Conservation (phyloP, 2,888 invertebrate genomes). For the Prosopocoilus inquinatus region DNA sequence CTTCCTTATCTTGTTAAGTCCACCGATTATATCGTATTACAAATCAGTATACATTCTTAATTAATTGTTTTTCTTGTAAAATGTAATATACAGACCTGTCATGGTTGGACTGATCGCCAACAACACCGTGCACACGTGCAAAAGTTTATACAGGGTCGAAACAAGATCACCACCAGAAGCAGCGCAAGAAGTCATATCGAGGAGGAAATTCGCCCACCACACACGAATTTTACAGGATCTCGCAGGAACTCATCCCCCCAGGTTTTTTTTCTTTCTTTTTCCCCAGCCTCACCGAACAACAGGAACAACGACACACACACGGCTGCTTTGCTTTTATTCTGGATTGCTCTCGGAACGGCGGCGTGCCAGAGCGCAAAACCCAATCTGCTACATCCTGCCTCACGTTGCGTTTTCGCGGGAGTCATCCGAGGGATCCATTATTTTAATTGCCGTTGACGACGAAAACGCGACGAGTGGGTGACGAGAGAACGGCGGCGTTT, state of each 20-base stretch:
- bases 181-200: conserved; percentile 20
- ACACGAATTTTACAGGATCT: neutral
- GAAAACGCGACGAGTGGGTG: neutral
- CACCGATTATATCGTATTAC: too few relatives aligned
- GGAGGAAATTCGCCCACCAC: neutral
- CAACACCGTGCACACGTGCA: conserved; percentile 34
- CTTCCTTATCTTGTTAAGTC: too few relatives aligned
- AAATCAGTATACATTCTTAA: too few relatives aligned
- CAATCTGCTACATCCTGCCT: conserved; percentile 18
- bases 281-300: neutral
- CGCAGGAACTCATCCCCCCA: neutral
- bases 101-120: conserved; percentile 27
- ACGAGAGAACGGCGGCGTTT: neutral
- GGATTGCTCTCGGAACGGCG: neutral
- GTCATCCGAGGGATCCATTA: conserved; percentile 11
- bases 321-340: neutral
- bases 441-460: conserved; percentile 11
- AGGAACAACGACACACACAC: neutral
- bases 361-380: neutral
- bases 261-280: neutral
- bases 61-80: too few relatives aligned
- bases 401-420: conserved; percentile 9
- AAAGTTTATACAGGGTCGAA: conserved; percentile 31
- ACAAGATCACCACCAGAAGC: conserved; percentile 25
- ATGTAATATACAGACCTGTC: conserved; percentile 30